These are phyloP conservation scores for Lagorchestes hirsutus DNA, from an alignment of 2,797 vertebrate genomes.

Conservation along the genomic window DNA sequence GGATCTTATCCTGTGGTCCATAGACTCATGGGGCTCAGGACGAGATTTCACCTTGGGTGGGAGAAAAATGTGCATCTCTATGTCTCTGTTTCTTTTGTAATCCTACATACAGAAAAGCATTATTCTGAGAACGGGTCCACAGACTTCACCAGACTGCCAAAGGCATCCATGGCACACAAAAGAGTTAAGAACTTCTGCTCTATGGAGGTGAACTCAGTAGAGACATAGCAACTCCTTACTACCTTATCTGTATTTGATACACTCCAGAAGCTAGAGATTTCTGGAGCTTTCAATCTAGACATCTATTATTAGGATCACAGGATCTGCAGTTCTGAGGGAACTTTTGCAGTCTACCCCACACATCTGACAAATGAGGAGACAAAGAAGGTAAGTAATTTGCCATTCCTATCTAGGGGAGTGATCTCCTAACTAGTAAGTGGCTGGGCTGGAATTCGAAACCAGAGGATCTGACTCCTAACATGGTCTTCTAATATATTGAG, in stretches of 20 bases:
- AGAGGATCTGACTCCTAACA: neutral
- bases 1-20: neutral
- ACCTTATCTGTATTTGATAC: constrained; percentile 31
- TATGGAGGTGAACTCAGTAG: neutral
- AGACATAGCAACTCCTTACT: neutral
- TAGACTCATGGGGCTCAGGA: neutral
- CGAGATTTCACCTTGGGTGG: neutral
- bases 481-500: neutral
- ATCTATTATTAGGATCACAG: constrained; percentile 8
- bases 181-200: neutral
- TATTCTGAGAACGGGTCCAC: neutral
- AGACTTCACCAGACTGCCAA: neutral
- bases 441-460: neutral
- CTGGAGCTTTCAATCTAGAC: constrained; percentile 51
- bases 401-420: constrained; percentile 80
- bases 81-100: constrained; percentile 16
- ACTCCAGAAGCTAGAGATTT: constrained; percentile 62
- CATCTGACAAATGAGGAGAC: neutral
- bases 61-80: constrained; percentile 28
- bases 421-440: constrained; percentile 55
- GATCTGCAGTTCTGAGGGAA: neutral
- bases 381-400: constrained; percentile 43
- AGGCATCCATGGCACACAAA: neutral
- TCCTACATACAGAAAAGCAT: neutral
- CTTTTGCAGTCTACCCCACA: neutral